A percentile compares a stretch with the other conserved stretches of the same genome.
Evolutionary conservation across 2,113 vertebrate species (phyloP).

Genomic region (Grammomys surdaster): DNA sequence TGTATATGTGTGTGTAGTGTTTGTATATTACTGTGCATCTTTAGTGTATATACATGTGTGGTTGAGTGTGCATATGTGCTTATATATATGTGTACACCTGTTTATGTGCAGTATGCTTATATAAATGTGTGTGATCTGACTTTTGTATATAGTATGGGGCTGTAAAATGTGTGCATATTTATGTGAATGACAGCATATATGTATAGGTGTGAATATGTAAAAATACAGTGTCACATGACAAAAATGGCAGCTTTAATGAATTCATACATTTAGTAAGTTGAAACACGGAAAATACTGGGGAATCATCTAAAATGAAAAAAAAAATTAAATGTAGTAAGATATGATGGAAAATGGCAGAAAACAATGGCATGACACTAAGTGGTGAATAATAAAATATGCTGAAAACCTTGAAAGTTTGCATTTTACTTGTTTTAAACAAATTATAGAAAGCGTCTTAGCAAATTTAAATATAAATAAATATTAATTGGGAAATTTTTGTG

Average conservation of each 20-base stretch:
- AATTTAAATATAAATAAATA: background rate
- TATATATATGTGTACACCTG: background rate
- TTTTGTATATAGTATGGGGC: background rate
- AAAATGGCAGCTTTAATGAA: background rate
- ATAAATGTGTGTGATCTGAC: no score
- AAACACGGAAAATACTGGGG: background rate
- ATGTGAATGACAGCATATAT: background rate
- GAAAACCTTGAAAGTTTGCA: background rate
- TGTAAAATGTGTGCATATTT: background rate
- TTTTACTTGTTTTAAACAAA: conserved; percentile 26
- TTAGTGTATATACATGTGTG: no score
- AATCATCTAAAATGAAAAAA: conserved; percentile 16
- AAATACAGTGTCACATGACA: background rate
- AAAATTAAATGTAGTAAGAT: background rate
- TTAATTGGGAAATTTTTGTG: background rate
- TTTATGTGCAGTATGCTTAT: background rate
- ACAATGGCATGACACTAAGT: background rate
- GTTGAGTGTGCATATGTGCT: background rate
- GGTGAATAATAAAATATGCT: background rate
- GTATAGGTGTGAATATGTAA: no score
- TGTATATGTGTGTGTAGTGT: background rate
- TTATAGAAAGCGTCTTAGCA: background rate
- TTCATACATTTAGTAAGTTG: background rate
- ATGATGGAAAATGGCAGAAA: background rate
- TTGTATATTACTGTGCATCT: background rate